Percentiles rank a stretch among this genome's conserved stretches.
These are phyloP conservation scores for Phymatocera aterrima DNA, from an alignment of 2,888 invertebrate genomes.

Conservation along the genomic window DNA sequence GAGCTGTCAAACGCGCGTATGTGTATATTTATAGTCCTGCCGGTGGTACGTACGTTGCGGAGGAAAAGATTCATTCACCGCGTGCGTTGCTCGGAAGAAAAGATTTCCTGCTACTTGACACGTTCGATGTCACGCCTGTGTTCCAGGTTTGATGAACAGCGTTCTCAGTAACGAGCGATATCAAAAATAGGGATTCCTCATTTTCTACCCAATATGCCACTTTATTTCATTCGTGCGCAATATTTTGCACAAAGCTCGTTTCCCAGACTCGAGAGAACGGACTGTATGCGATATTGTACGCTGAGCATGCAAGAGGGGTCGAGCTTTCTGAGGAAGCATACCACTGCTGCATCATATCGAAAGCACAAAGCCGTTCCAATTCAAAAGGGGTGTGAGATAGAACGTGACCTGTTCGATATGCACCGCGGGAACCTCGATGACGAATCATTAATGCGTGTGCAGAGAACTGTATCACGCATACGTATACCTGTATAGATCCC, in stretches of 20 bases:
- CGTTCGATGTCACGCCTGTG: not conserved
- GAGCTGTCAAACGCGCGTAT: not conserved
- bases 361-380: slow-evolving; percentile 13
- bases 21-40: no score
- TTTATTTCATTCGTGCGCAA: no score
- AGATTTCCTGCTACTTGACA: not conserved
- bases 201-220: no score
- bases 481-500: no score
- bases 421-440: slow-evolving; percentile 24
- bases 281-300: not conserved
- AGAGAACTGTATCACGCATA: slow-evolving; percentile 10
- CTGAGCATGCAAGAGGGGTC: not conserved
- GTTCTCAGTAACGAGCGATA: no score
- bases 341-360: slow-evolving; percentile 1
- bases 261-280: not conserved
- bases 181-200: no score
- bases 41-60: not conserved
- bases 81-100: not conserved
- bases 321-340: not conserved
- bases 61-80: no score
- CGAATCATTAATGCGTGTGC: slow-evolving; percentile 44
- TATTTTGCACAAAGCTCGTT: no score
- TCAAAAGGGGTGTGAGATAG: slow-evolving; percentile 4
- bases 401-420: slow-evolving; percentile 43
- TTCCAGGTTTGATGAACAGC: no score